Base-by-base conservation (phyloP, 2,888 invertebrate genomes). In the Drosophila neotestacea region DNA sequence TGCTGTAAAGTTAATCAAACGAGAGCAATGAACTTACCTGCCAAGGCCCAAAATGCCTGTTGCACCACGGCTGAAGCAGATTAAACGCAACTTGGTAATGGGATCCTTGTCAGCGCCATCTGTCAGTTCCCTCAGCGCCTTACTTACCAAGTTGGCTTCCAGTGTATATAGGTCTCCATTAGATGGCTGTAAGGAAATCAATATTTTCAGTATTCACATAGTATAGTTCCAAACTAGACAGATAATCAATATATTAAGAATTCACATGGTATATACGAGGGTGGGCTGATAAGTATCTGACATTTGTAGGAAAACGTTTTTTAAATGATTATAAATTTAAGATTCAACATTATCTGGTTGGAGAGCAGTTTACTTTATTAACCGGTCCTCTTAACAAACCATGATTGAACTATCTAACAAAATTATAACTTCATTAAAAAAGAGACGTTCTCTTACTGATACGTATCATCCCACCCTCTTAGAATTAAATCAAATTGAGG, bases 1-100 rank as follows among this genome's bases (percentile, higher is more conserved):
- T 13, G 52, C 13, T 9, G 22, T 41, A 13, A 34, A 58, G 34
- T 30, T 11, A 22, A 32, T 32, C 47, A 52, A 55, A 30, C 7
- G 52, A 46, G 54, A 22, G 10, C 30, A 65, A 30, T 41, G 64
- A 54, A 56, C 69, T 62, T 66, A 97, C 96, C 97, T 96, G 89
- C 96, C 97, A 54, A 99, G 93, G 2, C 97, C 97, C 87, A 98
- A 94, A 89, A 99, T 98, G 67, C 98, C 98, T 50, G 95, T 95
- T 39, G 98, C 96, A 28, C 98, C 99, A 59, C 98, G 94, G 6
- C 96, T 94, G 48, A 98, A 93, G 92, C 98, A 98, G 65, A 97
- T 93, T 78, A 97, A 93, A 56, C 98, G 95, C 73, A 99, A 92
- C 90, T 95, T 96, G 92, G 98, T 97, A 67, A 98, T 93, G 1